These are phyloP conservation scores for Siphamia tubifer DNA, from an alignment of 2,113 vertebrate genomes.

Conservation along the genomic window DNA sequence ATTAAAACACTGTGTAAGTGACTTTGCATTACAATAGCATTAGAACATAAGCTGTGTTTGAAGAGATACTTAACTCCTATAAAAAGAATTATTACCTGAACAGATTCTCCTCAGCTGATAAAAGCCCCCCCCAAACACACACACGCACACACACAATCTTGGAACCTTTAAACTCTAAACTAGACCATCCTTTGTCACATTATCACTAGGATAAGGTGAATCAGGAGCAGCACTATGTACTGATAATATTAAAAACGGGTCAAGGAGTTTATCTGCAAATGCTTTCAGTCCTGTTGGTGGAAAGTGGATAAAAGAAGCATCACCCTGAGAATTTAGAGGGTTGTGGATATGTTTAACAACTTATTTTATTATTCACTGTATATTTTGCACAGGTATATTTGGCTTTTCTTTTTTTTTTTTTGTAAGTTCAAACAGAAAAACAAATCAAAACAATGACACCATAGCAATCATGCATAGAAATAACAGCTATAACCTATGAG, in stretches of 20 bases:
- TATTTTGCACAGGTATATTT: too few relatives aligned
- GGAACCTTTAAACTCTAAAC: slow-evolving; percentile 3
- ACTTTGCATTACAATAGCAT: not conserved
- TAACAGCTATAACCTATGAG: slow-evolving; percentile 7
- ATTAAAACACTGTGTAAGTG: not conserved
- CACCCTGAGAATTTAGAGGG: not conserved
- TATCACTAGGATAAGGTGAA: slow-evolving; percentile 12
- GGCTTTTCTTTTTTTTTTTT: not conserved
- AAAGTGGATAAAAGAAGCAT: not conserved
- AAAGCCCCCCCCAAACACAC: too few relatives aligned
- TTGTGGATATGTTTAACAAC: not conserved
- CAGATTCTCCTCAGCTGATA: not conserved
- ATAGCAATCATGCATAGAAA: slow-evolving; percentile 6
- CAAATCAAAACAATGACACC: too few relatives aligned
- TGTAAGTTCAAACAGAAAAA: not conserved
- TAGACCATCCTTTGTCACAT: slow-evolving; percentile 9
- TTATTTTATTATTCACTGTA: not conserved
- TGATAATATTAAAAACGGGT: slow-evolving; percentile 34
- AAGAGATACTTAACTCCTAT: not conserved
- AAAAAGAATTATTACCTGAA: not conserved
- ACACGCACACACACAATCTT: too few relatives aligned
- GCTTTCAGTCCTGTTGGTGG: slow-evolving; percentile 8
- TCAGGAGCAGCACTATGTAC: not conserved
- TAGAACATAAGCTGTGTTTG: not conserved
- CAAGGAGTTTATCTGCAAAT: slow-evolving; percentile 27